These are phyloP conservation scores for Cheilosia vernalis DNA, from an alignment of 2,888 invertebrate species.

Conservation along the genomic window DNA sequence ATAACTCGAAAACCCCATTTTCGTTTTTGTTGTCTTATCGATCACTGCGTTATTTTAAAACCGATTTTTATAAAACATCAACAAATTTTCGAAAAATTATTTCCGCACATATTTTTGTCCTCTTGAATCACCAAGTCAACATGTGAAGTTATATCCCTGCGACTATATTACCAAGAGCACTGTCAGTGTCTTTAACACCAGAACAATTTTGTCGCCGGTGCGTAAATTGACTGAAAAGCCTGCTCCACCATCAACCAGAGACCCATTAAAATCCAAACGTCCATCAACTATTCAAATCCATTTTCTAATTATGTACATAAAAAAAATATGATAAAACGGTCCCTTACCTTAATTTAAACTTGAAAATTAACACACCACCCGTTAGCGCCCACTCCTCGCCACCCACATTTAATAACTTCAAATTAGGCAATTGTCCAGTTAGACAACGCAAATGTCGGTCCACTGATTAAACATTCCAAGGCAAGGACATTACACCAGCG, in stretches of 20 bases:
- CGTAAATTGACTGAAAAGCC: no score
- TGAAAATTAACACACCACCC: conserved; percentile 59
- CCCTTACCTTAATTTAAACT: conserved; percentile 4
- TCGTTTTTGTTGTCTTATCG: no score
- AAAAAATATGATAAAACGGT: conserved; percentile 23
- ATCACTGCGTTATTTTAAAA: no score
- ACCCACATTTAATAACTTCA: conserved; percentile 65
- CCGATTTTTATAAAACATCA: no score
- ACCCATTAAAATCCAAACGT: conserved; percentile 41
- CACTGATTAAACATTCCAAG: conserved; percentile 41
- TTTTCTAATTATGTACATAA: conserved; percentile 52
- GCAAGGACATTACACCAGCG: background rate
- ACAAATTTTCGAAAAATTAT: no score
- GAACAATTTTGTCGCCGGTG: no score
- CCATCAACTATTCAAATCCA: conserved; percentile 47
- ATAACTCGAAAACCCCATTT: no score
- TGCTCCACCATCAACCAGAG: background rate
- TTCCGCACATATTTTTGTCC: no score
- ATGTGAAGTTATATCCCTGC: no score
- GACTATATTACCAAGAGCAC: no score
- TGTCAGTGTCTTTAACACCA: no score
- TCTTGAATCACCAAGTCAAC: no score
- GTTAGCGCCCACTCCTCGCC: conserved; percentile 12
- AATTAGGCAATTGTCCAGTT: conserved; percentile 74
- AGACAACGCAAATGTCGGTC: conserved; percentile 50